Percentiles rank a stretch among this genome's conserved stretches.
Evolutionary conservation across 2,797 vertebrate species (phyloP).

Genomic region (Megaceryle alcyon): DNA sequence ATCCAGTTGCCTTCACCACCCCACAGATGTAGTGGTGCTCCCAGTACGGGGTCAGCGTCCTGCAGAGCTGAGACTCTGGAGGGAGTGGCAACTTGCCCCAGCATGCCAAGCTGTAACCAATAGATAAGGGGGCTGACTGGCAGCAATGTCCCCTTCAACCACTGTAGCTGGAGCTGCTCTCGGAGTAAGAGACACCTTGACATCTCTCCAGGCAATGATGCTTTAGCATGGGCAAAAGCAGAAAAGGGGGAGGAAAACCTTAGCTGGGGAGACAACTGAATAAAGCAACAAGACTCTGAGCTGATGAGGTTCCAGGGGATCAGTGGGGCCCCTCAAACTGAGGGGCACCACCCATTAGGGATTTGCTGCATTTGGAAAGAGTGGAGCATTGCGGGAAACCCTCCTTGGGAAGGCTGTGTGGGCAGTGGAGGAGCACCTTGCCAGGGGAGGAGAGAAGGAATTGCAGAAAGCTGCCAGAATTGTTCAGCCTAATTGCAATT

Average conservation of each 20-base stretch:
- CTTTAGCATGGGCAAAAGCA: background rate
- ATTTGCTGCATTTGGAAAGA: background rate
- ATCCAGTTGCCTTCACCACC: fast-evolving
- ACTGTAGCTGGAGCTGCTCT: fast-evolving
- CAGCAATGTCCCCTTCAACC: background rate
- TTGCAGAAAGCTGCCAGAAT: background rate
- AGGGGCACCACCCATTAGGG: background rate
- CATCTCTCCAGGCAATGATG: background rate
- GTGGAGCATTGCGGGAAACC: fast-evolving
- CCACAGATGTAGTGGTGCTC: fast-evolving
- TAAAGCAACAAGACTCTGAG: background rate
- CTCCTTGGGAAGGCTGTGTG: fast-evolving
- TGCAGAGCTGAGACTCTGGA: fast-evolving
- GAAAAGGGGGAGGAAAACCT: background rate
- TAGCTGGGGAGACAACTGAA: background rate
- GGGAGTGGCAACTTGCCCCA: background rate
- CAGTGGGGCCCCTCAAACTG: fast-evolving
- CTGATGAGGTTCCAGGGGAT: background rate
- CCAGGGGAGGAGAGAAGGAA: background rate
- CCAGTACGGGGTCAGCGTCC: fast-evolving
- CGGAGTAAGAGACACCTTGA: background rate
- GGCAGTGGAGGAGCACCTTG: background rate
- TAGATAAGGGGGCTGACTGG: background rate
- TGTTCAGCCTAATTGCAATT: background rate
- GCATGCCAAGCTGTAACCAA: fast-evolving